Evolutionary conservation across 92 coral and sea anemone species (phyloP).

Genomic region (Zoanthus solanderi): DNA sequence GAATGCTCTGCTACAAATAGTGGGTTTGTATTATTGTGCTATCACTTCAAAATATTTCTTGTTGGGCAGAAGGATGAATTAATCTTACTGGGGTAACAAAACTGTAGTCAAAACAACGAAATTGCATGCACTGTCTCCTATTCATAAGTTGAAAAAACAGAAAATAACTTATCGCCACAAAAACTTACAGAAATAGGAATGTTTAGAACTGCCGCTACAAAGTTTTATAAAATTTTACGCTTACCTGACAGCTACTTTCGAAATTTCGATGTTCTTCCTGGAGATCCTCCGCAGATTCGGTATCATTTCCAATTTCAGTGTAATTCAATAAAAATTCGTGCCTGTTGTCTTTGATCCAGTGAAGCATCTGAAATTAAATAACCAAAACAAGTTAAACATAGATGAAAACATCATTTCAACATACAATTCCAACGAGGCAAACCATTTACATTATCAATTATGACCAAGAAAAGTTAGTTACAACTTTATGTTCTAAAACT

Average conservation of each 20-base stretch:
- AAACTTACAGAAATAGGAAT: background rate
- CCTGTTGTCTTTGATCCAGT: conserved; percentile 95
- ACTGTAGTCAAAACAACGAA: conserved; percentile 41
- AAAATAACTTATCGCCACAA: background rate
- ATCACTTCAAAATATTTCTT: conserved; percentile 10
- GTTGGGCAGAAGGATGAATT: conserved; percentile 33
- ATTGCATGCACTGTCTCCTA: background rate
- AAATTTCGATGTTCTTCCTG: conserved; percentile 92
- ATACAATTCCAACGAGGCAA: conserved; percentile 1
- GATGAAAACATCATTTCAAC: conserved; percentile 16
- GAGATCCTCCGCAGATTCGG: conserved; percentile 84
- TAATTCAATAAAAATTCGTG: conserved; percentile 92
- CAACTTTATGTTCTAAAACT: background rate
- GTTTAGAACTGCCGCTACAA: background rate
- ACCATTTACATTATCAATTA: background rate
- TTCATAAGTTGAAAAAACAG: background rate
- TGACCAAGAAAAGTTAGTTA: background rate
- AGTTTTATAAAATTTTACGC: conserved; percentile 28
- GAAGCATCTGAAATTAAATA: conserved; percentile 83
- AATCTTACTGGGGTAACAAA: background rate
- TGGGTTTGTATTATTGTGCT: background rate
- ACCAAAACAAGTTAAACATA: conserved; percentile 35
- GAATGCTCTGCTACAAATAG: background rate
- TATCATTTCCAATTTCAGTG: conserved; percentile 93
- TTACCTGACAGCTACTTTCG: conserved; percentile 90